Percentiles rank a stretch among this genome's conserved stretches.
phyloP scores from a whole-genome alignment of 2,888 invertebrate genomes.

The Eupithecia centaureata region DNA sequence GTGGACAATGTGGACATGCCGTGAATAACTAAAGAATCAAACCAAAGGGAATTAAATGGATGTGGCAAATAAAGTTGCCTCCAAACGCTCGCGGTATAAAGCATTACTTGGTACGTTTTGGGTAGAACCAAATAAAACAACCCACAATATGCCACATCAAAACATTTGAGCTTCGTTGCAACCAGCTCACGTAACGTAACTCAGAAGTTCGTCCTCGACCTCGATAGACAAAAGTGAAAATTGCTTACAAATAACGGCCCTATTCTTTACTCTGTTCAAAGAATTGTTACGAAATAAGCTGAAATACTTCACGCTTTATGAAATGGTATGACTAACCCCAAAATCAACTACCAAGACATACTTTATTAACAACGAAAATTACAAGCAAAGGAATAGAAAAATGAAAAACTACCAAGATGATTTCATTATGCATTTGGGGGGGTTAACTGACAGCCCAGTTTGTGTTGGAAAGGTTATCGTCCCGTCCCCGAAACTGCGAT shows the following conservation, averaged over 20 bases:
- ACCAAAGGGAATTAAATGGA: not conserved
- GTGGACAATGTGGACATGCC: constrained; percentile 24
- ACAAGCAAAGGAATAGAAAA: too few relatives aligned
- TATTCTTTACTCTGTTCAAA: constrained; percentile 48
- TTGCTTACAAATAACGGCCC: constrained; percentile 56
- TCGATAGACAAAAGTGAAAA: constrained; percentile 73
- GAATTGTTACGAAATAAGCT: constrained; percentile 51
- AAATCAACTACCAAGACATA: not conserved
- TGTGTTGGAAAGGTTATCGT: not conserved
- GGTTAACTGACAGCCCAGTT: not conserved
- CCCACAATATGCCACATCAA: constrained; percentile 41
- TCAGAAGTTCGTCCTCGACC: constrained; percentile 72
- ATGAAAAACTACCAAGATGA: not conserved
- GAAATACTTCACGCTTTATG: constrained; percentile 27
- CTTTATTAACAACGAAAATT: too few relatives aligned
- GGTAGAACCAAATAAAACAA: too few relatives aligned
- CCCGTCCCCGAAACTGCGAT: too few relatives aligned
- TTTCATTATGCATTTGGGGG: not conserved
- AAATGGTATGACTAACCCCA: not conserved
- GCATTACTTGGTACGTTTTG: too few relatives aligned
- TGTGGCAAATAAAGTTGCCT: not conserved
- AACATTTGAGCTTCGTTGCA: constrained; percentile 38
- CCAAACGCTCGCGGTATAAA: not conserved
- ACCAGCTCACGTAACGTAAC: constrained; percentile 65
- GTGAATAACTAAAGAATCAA: constrained; percentile 29